Conservation (phyloP, 2,888 invertebrate species). For the Ormyrus nitidulus region DNA sequence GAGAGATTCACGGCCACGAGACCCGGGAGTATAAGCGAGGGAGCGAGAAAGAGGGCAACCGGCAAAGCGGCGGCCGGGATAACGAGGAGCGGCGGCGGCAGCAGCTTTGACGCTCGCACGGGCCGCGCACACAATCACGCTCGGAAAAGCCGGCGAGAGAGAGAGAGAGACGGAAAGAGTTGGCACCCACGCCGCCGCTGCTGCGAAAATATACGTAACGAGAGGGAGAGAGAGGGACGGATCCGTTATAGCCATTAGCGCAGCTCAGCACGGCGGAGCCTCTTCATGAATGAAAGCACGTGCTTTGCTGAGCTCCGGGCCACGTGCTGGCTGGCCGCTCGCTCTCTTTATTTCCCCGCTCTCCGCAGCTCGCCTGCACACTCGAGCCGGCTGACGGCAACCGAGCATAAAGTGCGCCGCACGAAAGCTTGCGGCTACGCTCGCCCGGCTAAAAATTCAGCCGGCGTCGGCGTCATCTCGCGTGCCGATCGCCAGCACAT, state of each 20-base stretch:
- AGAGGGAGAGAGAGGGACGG: neutral
- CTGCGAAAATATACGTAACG: constrained; percentile 18
- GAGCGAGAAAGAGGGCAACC: constrained; percentile 18
- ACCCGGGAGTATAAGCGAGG: constrained; percentile 10
- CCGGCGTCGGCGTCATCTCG: too few species aligned
- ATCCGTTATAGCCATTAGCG: constrained; percentile 32
- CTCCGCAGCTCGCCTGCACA: neutral
- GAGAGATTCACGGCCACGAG: constrained; percentile 41
- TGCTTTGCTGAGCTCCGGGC: neutral
- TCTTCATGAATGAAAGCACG: constrained; percentile 49
- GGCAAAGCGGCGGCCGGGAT: constrained; percentile 3
- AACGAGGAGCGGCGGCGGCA: constrained; percentile 6
- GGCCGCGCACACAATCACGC: constrained; percentile 34
- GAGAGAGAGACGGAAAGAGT: constrained; percentile 29
- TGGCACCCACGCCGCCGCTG: constrained; percentile 26
- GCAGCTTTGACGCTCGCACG: constrained; percentile 16
- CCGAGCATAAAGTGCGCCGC: too few species aligned
- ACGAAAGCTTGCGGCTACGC: neutral
- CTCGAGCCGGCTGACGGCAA: neutral
- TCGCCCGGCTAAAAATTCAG: neutral
- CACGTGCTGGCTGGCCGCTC: neutral
- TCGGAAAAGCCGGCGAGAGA: constrained; percentile 13
- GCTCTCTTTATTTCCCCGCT: too few species aligned
- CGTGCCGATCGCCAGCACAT: too few species aligned
- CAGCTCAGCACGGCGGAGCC: neutral